Percentiles rank a stretch among this genome's conserved stretches.
phyloP scores from a whole-genome alignment of 1,140 invertebrate species.

The Mactra quadrangularis region DNA sequence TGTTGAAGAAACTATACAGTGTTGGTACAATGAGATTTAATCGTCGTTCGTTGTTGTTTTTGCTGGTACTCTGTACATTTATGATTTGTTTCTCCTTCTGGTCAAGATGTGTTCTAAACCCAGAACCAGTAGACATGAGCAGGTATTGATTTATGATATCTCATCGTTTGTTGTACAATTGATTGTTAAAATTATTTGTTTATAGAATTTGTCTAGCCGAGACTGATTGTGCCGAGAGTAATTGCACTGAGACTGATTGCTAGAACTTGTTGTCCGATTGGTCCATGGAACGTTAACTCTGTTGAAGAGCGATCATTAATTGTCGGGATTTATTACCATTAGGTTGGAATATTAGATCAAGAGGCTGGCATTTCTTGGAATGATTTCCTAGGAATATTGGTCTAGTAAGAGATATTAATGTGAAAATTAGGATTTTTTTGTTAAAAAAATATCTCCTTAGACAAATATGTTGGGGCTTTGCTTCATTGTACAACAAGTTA shows the following conservation, averaged over 20 bases:
- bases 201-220: not conserved
- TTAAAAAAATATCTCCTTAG: no score
- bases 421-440: no score
- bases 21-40: constrained; percentile 26
- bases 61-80: constrained; percentile 52
- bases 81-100: constrained; percentile 60
- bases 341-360: no score
- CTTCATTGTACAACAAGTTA: no score
- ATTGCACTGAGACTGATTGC: not conserved
- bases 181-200: not conserved
- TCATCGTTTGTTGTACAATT: not conserved
- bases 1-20: constrained; percentile 6
- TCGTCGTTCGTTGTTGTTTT: constrained; percentile 13
- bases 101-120: constrained; percentile 39
- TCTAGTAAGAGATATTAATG: no score
- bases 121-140: not conserved
- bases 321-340: no score
- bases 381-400: no score
- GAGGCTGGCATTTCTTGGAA: no score
- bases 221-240: not conserved
- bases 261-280: no score
- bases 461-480: no score
- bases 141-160: not conserved
- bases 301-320: no score
- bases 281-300: no score